These are phyloP conservation scores for Furcula furcula DNA, from an alignment of 2,888 invertebrate species.

Conservation along the genomic window DNA sequence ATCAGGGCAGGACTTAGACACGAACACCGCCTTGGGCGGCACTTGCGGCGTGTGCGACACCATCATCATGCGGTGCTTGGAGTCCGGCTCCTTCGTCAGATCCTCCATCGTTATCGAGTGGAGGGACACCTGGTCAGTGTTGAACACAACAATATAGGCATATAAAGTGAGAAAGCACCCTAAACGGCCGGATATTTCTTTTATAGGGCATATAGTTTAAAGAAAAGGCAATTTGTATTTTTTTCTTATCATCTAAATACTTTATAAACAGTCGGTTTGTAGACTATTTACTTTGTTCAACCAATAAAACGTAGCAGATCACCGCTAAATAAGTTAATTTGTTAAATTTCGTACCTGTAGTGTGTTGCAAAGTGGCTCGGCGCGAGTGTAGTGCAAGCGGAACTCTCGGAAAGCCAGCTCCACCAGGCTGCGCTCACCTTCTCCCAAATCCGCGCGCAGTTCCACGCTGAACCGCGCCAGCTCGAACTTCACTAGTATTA, in stretches of 20 bases:
- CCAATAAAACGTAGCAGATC: no score
- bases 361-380: constrained; percentile 85
- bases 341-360: no score
- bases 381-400: constrained; percentile 86
- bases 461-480: constrained; percentile 89
- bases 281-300: no score
- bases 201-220: no score
- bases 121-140: constrained; percentile 89
- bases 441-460: constrained; percentile 86
- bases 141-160: no score
- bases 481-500: constrained; percentile 85
- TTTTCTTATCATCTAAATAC: no score
- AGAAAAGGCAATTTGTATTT: no score
- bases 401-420: constrained; percentile 93
- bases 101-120: constrained; percentile 96
- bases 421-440: constrained; percentile 89
- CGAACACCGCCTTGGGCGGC: constrained; percentile 76
- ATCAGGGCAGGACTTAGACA: constrained; percentile 92
- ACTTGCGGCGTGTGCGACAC: constrained; percentile 83
- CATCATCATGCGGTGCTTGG: constrained; percentile 92
- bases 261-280: no score
- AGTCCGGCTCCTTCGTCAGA: constrained; percentile 88
- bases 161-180: no score
- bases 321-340: no score
- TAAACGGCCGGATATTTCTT: no score